Conservation (phyloP, 2,113 vertebrate genomes). For the Strigops habroptila region DNA sequence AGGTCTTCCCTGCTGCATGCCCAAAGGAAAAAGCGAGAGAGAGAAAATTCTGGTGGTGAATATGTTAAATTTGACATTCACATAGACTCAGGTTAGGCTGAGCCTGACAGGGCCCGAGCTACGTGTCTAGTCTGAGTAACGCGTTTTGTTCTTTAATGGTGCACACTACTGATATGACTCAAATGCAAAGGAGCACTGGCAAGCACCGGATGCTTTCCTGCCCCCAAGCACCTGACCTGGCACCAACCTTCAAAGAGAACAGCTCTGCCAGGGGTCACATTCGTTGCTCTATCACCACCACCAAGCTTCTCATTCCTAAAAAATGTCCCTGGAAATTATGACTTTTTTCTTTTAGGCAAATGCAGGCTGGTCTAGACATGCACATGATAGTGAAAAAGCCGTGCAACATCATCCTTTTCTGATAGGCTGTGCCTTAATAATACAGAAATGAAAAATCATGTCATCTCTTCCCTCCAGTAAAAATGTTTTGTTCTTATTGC, state of each 20-base stretch:
- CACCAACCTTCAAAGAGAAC: background rate
- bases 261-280: background rate
- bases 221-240: background rate
- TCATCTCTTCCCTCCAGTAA: background rate
- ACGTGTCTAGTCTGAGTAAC: slow-evolving; percentile 29
- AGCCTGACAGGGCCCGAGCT: background rate
- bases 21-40: background rate
- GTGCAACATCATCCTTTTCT: background rate
- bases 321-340: background rate
- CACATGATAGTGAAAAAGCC: background rate
- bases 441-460: background rate
- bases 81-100: background rate
- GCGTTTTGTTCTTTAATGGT: slow-evolving; percentile 28
- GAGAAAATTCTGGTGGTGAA: background rate
- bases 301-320: background rate
- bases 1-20: background rate
- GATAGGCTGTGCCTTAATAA: background rate
- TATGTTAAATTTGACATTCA: slow-evolving; percentile 40
- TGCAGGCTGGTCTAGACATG: background rate
- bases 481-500: background rate
- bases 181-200: background rate
- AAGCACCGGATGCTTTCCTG: background rate
- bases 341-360: background rate
- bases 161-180: slow-evolving; percentile 37
- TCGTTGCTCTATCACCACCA: background rate